Conservation (phyloP, 2,113 vertebrate genomes). For the Apodemus sylvaticus region DNA sequence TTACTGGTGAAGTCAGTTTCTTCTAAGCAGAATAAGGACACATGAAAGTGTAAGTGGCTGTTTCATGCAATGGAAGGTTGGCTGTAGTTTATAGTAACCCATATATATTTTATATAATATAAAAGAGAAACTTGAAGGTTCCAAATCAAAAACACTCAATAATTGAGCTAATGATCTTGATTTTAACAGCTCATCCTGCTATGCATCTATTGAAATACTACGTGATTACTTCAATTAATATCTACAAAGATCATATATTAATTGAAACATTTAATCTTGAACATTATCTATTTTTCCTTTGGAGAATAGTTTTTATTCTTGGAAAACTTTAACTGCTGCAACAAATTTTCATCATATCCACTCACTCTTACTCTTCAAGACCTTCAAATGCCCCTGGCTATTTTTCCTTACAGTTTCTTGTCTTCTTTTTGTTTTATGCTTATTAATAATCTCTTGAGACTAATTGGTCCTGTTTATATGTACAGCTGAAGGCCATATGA, state of each 20-base stretch:
- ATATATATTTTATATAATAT: neutral
- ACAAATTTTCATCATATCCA: neutral
- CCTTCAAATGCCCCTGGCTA: no score
- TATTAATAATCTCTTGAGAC: neutral
- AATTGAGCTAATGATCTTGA: neutral
- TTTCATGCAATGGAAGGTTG: neutral
- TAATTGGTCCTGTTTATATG: neutral
- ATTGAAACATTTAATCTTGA: neutral
- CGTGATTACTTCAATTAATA: neutral
- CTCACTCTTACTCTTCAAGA: neutral
- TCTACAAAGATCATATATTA: neutral
- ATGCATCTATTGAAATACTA: neutral
- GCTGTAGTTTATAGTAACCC: neutral
- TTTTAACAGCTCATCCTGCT: neutral
- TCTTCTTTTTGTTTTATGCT: neutral
- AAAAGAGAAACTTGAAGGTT: neutral
- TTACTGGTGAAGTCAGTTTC: neutral
- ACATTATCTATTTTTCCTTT: neutral
- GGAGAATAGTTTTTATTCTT: neutral
- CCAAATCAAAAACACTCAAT: neutral
- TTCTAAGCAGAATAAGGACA: neutral
- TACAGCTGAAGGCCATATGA: neutral
- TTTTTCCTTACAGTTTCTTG: neutral
- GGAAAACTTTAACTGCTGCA: neutral
- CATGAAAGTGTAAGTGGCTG: neutral